These are phyloP conservation scores for Sceloporus tristichus DNA, from an alignment of 2,113 vertebrate genomes.

Conservation along the genomic window DNA sequence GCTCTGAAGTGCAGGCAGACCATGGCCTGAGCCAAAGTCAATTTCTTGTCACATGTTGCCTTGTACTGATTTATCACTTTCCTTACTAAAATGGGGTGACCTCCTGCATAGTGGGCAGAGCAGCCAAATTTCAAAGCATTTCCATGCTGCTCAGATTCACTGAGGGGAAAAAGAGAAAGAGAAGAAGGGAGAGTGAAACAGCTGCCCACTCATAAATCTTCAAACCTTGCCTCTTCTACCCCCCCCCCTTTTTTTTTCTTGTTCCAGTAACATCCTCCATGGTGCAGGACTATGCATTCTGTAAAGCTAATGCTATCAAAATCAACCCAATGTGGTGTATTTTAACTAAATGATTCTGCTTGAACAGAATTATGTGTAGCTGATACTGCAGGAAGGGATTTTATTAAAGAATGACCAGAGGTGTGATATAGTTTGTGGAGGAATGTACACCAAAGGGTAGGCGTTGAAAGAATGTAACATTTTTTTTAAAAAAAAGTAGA, in stretches of 20 bases:
- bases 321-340: neutral
- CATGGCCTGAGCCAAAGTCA: constrained; percentile 78
- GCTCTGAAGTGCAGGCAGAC: constrained; percentile 77
- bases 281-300: neutral
- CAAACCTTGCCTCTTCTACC: constrained; percentile 32
- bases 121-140: constrained; percentile 60
- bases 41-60: constrained; percentile 81
- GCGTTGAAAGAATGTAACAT: neutral
- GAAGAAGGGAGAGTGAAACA: constrained; percentile 5
- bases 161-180: constrained; percentile 22
- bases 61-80: constrained; percentile 79
- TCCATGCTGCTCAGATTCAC: constrained; percentile 55
- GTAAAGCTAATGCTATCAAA: neutral
- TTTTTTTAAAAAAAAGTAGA: neutral
- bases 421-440: neutral
- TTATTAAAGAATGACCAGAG: neutral
- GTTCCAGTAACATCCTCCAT: constrained; percentile 28
- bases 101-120: constrained; percentile 58
- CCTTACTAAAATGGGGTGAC: constrained; percentile 63
- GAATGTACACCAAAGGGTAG: neutral
- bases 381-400: neutral
- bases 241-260: constrained; percentile 21
- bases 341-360: neutral
- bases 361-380: neutral
- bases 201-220: constrained; percentile 50